phyloP scores from a whole-genome alignment of 2,888 invertebrate genomes.

The Lasius fuliginosus region DNA sequence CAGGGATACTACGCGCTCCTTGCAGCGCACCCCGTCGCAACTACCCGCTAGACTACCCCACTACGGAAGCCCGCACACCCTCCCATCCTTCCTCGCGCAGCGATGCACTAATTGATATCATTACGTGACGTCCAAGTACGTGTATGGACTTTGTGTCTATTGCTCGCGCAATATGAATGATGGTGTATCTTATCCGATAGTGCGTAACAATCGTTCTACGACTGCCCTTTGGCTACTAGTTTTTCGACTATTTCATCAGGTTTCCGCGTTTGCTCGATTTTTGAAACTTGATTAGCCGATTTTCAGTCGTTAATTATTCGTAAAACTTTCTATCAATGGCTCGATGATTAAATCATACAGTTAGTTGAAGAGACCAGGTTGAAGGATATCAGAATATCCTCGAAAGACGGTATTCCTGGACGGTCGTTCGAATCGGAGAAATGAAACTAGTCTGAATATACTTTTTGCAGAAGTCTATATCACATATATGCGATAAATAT shows the following conservation, averaged over 20 bases:
- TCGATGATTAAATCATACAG: neutral
- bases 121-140: constrained; percentile 11
- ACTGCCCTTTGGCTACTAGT: neutral
- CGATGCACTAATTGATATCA: constrained; percentile 33
- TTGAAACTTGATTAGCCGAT: too few relatives aligned
- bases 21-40: constrained; percentile 72
- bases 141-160: neutral
- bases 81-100: constrained; percentile 49
- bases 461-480: neutral
- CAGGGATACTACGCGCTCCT: constrained; percentile 66
- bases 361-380: neutral
- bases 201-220: neutral
- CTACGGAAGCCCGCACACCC: constrained; percentile 43
- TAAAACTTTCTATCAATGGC: neutral
- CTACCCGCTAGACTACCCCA: constrained; percentile 65
- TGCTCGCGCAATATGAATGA: neutral
- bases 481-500: neutral
- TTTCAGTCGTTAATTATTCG: neutral
- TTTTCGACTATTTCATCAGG: neutral
- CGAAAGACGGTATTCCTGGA: neutral
- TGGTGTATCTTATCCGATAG: neutral
- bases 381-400: neutral
- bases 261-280: neutral
- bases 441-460: neutral
- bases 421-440: neutral